Conservation (phyloP, 2,888 invertebrate species). For the Carpatolechia fugitivella region DNA sequence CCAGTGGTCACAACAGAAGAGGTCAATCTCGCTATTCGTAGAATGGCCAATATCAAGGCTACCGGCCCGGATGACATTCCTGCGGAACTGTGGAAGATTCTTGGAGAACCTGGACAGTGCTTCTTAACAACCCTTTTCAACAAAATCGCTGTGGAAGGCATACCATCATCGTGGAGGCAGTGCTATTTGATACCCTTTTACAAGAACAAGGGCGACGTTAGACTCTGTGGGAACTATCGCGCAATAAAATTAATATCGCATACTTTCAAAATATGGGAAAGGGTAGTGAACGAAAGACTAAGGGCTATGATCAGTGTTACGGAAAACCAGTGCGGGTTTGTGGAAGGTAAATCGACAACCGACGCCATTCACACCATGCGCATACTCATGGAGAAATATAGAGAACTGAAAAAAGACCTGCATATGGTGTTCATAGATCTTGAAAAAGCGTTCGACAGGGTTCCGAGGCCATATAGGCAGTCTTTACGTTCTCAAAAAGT, state of each 20-base stretch:
- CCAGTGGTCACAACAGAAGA: background rate
- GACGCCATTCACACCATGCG: constrained; percentile 17
- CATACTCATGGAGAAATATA: constrained; percentile 18
- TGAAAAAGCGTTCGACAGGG: constrained; percentile 21
- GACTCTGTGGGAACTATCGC: constrained; percentile 18
- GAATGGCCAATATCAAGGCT: constrained; percentile 16
- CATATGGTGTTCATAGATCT: constrained; percentile 21
- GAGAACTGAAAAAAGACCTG: constrained; percentile 15
- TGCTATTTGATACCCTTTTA: constrained; percentile 19
- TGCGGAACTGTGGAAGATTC: constrained; percentile 14
- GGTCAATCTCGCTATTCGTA: too few relatives aligned
- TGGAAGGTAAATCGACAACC: constrained; percentile 12
- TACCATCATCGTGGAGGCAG: background rate
- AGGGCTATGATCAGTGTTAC: background rate
- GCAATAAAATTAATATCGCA: constrained; percentile 23
- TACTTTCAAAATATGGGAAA: constrained; percentile 16
- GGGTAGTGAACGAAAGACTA: constrained; percentile 7
- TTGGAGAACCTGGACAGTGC: background rate
- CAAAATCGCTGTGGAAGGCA: background rate
- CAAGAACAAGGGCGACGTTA: constrained; percentile 20
- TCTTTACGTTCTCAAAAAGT: constrained; percentile 14
- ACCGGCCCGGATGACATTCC: constrained; percentile 14
- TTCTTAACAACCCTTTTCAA: background rate
- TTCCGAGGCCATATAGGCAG: constrained; percentile 19
- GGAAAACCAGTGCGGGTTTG: constrained; percentile 12